Evolutionary conservation across 2,888 invertebrate species (phyloP), one percentile per base, ranked within the genome.

Genomic region (Drosophila buzzatii): DNA sequence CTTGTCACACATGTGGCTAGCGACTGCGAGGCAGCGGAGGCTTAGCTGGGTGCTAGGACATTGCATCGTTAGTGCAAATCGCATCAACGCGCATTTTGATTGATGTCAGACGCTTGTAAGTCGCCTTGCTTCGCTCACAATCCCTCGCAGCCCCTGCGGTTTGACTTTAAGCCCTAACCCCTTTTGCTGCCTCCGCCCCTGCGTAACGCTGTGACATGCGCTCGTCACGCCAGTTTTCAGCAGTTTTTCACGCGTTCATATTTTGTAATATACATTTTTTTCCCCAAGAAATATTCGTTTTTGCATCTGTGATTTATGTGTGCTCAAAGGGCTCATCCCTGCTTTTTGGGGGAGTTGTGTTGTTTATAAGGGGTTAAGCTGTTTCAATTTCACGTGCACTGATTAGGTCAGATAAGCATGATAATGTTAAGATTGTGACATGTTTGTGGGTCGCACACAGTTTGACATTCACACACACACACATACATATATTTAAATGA

Each of bases 51-150:
- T 39, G 37, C 27, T 37, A 37, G 67, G 73, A 63, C 68, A 62
- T 65, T 79, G 80, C 85, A 90, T 86, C 86, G 86, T 86, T 86
- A 86, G 86, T 88, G 77, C 69, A 89, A 90, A 90, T 90, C 88
- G 89, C 76, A 86, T 89, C 90, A 81, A 73, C 81, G 77, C 44
- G 58, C 65, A 47, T 71, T 81, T 85, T 91, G 91, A 91, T 91
- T 92, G 92, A 92, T 91, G 92, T 91, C 87, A 85, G 89, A 81
- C 79, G 82, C 80, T 82, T 85, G 85, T 89, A 85, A 85, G 89
- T 87, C 87, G 69, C 80, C 57, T 23, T 49, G 23, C 37, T 39
- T 16, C 37, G 2, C 16, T 6, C 37, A 16, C 37, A 39, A 39
- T 39, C 37, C 52, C 68, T 71, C 76, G 72, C 68, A 59, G 60